Percentiles rank a stretch among this genome's conserved stretches.
Conservation (phyloP, 1,140 invertebrate species). For the Nasonia vitripennis region DNA sequence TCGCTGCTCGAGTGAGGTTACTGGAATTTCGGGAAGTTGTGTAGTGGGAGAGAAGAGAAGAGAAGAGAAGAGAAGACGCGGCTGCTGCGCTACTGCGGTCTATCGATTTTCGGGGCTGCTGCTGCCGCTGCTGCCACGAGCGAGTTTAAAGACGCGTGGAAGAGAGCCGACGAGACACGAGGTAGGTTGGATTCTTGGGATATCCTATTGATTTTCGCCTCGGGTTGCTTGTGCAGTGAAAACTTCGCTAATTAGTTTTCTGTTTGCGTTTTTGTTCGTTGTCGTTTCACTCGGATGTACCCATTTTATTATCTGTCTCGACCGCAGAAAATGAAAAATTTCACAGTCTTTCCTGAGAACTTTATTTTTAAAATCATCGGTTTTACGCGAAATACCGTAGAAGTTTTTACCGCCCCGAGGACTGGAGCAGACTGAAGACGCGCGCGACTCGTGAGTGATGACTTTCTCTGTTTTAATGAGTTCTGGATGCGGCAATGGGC, state of each 20-base stretch:
- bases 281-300: background rate
- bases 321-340: background rate
- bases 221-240: background rate
- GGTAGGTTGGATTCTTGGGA: background rate
- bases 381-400: background rate
- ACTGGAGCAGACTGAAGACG: background rate
- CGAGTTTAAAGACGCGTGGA: background rate
- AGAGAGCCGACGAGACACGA: background rate
- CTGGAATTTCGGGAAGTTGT: background rate
- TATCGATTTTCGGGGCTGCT: conserved; percentile 7
- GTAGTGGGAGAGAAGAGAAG: background rate
- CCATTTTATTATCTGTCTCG: background rate
- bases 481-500: background rate
- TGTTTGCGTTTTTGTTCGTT: background rate
- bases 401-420: background rate
- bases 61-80: background rate
- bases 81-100: conserved; percentile 13
- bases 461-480: conserved; percentile 19
- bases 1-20: background rate
- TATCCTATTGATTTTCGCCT: background rate
- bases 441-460: background rate
- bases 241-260: too few species aligned
- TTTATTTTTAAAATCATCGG: background rate
- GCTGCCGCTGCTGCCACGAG: background rate
- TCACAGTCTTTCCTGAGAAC: background rate